Evolutionary conservation across 2,888 invertebrate genomes (phyloP).

Genomic region (Monoplex corrugatus): DNA sequence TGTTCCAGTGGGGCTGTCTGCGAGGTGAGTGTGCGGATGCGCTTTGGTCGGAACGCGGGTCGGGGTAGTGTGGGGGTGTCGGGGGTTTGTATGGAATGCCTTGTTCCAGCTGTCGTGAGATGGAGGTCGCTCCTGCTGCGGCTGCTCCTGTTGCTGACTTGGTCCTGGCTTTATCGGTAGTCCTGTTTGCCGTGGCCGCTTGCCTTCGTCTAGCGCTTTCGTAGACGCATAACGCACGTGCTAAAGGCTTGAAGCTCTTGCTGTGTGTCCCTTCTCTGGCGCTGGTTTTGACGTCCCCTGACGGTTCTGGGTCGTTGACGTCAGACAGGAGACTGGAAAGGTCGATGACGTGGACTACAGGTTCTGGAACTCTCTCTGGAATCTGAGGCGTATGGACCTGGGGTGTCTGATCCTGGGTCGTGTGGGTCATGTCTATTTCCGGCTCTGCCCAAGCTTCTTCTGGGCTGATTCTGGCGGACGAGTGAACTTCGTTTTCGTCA

Average conservation of each 20-base stretch:
- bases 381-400: neutral
- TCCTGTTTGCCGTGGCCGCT: neutral
- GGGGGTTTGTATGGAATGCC: constrained; percentile 48
- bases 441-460: neutral
- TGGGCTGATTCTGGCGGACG: neutral
- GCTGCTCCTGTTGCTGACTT: neutral
- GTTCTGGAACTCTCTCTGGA: neutral
- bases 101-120: constrained; percentile 45
- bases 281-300: neutral
- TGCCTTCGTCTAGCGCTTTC: constrained; percentile 30
- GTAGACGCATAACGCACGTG: constrained; percentile 18
- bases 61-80: neutral
- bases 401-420: neutral
- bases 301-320: constrained; percentile 22
- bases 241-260: neutral
- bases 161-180: neutral
- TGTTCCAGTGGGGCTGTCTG: too few species aligned
- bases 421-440: neutral
- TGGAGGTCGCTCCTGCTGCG: neutral
- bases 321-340: constrained; percentile 37
- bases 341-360: constrained; percentile 35
- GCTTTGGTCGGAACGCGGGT: neutral
- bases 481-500: neutral
- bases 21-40: neutral
- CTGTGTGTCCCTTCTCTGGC: neutral